A percentile compares a stretch with the other conserved stretches of the same genome.
phyloP scores from a whole-genome alignment of 2,113 vertebrate genomes.

The Seriola dumerili region DNA sequence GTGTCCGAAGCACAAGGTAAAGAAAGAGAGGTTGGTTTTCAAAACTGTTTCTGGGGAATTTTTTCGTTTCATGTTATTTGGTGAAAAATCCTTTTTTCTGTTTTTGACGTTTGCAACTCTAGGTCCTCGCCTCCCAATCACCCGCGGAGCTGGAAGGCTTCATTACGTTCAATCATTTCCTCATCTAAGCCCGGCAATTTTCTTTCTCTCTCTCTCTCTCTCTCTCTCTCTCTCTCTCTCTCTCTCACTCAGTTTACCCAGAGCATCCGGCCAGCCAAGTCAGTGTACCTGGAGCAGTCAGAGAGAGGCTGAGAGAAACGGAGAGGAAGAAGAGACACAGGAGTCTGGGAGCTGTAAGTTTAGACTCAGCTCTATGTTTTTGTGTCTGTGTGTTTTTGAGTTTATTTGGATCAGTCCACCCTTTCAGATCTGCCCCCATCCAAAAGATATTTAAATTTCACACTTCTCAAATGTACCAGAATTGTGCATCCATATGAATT shows the following conservation, averaged over 20 bases:
- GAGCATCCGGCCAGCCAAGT: constrained; percentile 81
- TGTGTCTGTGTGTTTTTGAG: constrained; percentile 1
- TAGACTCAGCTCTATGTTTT: not conserved
- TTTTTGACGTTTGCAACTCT: not conserved
- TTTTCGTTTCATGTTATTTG: constrained; percentile 1
- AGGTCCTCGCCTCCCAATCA: not conserved
- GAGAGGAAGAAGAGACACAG: constrained; percentile 50
- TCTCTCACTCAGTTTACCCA: constrained; percentile 75
- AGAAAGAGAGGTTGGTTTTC: constrained; percentile 72
- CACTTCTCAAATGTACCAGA: not conserved
- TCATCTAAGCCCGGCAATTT: not conserved
- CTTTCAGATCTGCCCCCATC: not conserved
- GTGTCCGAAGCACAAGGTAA: constrained; percentile 99
- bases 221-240: not conserved
- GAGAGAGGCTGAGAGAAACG: constrained; percentile 85
- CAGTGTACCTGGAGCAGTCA: constrained; percentile 84
- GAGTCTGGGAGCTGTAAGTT: constrained; percentile 76
- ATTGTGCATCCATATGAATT: not conserved
- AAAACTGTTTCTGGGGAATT: constrained; percentile 2
- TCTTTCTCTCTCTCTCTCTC: not conserved
- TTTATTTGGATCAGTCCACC: not conserved
- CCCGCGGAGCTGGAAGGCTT: not conserved
- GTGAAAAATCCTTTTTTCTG: not conserved
- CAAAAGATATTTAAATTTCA: not conserved
- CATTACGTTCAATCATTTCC: not conserved